A percentile compares a stretch with the other conserved stretches of the same genome.
Conservation (phyloP, 2,113 vertebrate genomes). For the Rallus limicola region DNA sequence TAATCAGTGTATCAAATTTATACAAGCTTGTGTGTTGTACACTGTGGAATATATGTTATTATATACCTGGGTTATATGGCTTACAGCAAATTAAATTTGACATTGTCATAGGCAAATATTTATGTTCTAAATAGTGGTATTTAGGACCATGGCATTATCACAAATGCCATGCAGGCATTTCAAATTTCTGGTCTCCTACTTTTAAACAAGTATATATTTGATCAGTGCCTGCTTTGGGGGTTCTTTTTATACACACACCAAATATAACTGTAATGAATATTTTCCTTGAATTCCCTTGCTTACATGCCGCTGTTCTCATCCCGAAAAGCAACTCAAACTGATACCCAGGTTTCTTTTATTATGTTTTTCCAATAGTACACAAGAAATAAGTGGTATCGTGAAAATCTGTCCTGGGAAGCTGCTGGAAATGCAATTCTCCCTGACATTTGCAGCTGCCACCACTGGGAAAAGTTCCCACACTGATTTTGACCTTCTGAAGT, state of each 20-base stretch:
- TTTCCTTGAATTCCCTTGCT: not conserved
- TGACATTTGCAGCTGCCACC: constrained; percentile 49
- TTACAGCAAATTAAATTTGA: not conserved
- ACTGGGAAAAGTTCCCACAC: not conserved
- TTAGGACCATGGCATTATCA: not conserved
- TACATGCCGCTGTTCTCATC: not conserved
- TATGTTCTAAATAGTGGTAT: not conserved
- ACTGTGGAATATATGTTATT: not conserved
- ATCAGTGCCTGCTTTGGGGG: not conserved
- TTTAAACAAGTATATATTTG: constrained; percentile 3
- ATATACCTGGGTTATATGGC: not conserved
- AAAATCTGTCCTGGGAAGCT: constrained; percentile 35
- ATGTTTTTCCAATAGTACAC: not conserved
- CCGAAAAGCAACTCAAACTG: not conserved
- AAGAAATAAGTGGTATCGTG: constrained; percentile 8
- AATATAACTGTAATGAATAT: not conserved
- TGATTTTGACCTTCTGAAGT: constrained; percentile 35
- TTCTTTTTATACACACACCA: constrained; percentile 3
- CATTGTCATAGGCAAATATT: not conserved
- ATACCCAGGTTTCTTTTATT: not conserved
- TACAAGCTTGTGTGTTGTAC: not conserved
- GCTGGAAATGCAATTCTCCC: constrained; percentile 10
- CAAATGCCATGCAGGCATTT: constrained; percentile 4
- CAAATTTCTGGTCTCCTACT: not conserved
- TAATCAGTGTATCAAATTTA: not conserved